Evolutionary conservation across 2,888 invertebrate species (phyloP).

Genomic region (Byasa hedistus): DNA sequence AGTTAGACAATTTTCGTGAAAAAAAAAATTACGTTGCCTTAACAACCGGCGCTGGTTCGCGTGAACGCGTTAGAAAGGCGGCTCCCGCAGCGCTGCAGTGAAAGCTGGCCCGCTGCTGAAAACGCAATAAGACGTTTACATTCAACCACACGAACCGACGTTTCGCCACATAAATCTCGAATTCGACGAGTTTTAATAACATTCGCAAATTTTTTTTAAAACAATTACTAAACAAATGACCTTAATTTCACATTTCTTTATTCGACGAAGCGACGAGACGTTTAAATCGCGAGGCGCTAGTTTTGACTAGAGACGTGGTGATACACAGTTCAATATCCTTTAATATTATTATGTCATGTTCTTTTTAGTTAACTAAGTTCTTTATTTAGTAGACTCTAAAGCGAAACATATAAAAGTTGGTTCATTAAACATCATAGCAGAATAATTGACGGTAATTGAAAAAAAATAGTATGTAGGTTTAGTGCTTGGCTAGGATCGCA

Average conservation of each 20-base stretch:
- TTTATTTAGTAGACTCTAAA: too few relatives aligned
- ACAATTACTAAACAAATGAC: background rate
- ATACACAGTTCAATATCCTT: too few relatives aligned
- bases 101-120: constrained; percentile 46
- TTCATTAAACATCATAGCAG: too few relatives aligned
- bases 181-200: constrained; percentile 18
- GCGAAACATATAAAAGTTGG: too few relatives aligned
- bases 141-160: constrained; percentile 49
- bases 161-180: constrained; percentile 46
- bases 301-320: too few relatives aligned
- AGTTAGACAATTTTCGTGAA: constrained; percentile 4
- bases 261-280: background rate
- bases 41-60: constrained; percentile 20
- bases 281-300: too few relatives aligned
- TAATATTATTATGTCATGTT: too few relatives aligned
- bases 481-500: too few relatives aligned
- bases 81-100: constrained; percentile 39
- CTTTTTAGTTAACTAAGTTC: too few relatives aligned
- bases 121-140: constrained; percentile 54
- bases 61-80: constrained; percentile 32
- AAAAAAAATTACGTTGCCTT: constrained; percentile 10
- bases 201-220: background rate
- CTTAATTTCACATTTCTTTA: background rate
- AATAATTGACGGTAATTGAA: too few relatives aligned
- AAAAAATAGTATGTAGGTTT: too few relatives aligned